Evolutionary conservation across 2,113 vertebrate genomes (phyloP).

Genomic region (Ceratotherium simum): DNA sequence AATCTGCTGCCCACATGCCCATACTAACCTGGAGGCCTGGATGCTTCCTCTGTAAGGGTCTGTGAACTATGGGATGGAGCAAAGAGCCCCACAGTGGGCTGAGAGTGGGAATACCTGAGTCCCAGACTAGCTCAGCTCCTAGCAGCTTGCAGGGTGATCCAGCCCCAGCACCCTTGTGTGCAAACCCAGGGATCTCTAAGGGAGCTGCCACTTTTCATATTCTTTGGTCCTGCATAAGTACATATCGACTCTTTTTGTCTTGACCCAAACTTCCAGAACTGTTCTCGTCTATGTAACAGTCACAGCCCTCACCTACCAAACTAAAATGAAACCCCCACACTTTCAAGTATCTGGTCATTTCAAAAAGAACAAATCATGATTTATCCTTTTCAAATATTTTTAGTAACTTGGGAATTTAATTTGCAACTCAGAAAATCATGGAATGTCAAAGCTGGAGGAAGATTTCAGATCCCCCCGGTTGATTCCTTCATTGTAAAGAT

Average conservation of each 20-base stretch:
- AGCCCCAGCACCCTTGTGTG: not conserved
- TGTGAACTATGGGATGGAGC: not conserved
- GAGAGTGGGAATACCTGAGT: not conserved
- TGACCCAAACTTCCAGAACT: not conserved
- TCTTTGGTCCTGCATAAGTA: not conserved
- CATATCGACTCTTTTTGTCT: not conserved
- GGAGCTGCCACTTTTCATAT: not conserved
- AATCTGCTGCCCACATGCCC: not conserved
- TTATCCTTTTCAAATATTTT: not conserved
- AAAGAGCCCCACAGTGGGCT: not conserved
- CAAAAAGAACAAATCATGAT: not conserved
- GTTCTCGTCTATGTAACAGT: not conserved
- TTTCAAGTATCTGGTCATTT: slow-evolving; percentile 17
- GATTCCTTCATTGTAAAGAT: not conserved
- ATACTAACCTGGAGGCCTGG: not conserved
- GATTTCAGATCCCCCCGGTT: not conserved
- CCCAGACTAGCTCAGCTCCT: not conserved
- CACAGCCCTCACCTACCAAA: not conserved
- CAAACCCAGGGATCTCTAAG: not conserved
- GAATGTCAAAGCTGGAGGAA: not conserved
- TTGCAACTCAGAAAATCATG: not conserved
- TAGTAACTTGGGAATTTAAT: not conserved
- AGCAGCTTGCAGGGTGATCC: not conserved
- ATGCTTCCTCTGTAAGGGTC: slow-evolving; percentile 42
- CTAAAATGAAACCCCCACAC: not conserved